Conservation (phyloP, 2,113 vertebrate species). For the Centropristis striata region DNA sequence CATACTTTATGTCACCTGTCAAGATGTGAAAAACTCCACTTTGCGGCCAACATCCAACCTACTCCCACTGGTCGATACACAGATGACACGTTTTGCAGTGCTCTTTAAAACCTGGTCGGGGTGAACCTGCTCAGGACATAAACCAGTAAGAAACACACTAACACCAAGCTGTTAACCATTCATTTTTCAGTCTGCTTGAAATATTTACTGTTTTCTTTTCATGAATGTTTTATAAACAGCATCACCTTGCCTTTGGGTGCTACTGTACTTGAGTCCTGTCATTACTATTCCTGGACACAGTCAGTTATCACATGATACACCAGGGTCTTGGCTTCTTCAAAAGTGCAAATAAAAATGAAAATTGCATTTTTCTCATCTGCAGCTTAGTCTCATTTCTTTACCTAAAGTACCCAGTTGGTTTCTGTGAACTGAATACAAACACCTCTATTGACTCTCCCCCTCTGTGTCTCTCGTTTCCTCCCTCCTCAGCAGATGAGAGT, state of each 20-base stretch:
- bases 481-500: constrained; percentile 45
- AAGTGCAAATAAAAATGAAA: constrained; percentile 27
- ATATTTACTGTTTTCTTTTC: constrained; percentile 35
- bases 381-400: constrained; percentile 32
- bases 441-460: constrained; percentile 25
- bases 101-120: constrained; percentile 30
- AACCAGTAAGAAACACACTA: not conserved
- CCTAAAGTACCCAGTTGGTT: constrained; percentile 12
- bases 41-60: constrained; percentile 8
- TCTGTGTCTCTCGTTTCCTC: constrained; percentile 17
- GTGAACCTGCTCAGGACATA: constrained; percentile 18
- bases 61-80: constrained; percentile 1
- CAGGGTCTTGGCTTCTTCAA: constrained; percentile 1
- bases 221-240: constrained; percentile 53
- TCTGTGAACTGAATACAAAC: constrained; percentile 61
- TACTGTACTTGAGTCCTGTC: constrained; percentile 22
- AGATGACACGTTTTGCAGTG: constrained; percentile 28
- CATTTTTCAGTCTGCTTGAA: constrained; percentile 8
- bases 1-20: constrained; percentile 63
- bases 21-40: constrained; percentile 54
- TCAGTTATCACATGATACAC: constrained; percentile 15
- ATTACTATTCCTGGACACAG: constrained; percentile 46
- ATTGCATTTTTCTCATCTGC: constrained; percentile 30
- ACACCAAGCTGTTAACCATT: constrained; percentile 5
- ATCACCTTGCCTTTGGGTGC: constrained; percentile 58